Evolutionary conservation across 2,113 vertebrate genomes (phyloP).

Genomic region (Stercorarius parasiticus): DNA sequence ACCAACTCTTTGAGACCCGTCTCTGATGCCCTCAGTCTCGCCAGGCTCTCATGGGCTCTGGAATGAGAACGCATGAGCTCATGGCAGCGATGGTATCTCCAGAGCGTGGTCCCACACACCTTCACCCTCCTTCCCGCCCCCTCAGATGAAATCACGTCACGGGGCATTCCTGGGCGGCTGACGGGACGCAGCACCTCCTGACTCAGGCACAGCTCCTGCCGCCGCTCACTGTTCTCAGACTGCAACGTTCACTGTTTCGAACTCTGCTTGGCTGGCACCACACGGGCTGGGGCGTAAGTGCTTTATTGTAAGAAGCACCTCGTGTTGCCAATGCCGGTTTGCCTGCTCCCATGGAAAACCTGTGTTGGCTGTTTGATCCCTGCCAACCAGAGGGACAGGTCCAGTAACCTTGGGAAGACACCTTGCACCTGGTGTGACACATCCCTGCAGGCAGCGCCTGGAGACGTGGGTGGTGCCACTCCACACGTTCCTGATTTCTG

Average conservation of each 20-base stretch:
- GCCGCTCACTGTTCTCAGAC: not conserved
- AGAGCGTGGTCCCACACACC: not conserved
- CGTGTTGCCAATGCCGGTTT: not conserved
- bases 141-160: not conserved
- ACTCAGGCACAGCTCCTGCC: not conserved
- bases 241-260: accelerated
- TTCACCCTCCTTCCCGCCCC: not conserved
- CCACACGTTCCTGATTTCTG: accelerated
- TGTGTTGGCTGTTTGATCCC: not conserved
- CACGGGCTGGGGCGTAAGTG: not conserved
- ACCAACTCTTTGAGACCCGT: accelerated
- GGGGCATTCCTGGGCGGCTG: not conserved
- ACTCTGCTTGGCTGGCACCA: not conserved
- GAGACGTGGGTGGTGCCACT: accelerated
- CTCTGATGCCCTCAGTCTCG: not conserved
- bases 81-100: slow-evolving; percentile 20
- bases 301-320: not conserved
- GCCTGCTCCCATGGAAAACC: not conserved
- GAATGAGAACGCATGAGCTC: not conserved
- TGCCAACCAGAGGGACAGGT: not conserved
- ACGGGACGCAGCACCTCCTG: not conserved
- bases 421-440: not conserved
- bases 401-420: not conserved
- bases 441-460: not conserved
- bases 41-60: not conserved